These are phyloP conservation scores for Phaethornis superciliosus DNA, from an alignment of 2,113 vertebrate genomes.

Conservation along the genomic window DNA sequence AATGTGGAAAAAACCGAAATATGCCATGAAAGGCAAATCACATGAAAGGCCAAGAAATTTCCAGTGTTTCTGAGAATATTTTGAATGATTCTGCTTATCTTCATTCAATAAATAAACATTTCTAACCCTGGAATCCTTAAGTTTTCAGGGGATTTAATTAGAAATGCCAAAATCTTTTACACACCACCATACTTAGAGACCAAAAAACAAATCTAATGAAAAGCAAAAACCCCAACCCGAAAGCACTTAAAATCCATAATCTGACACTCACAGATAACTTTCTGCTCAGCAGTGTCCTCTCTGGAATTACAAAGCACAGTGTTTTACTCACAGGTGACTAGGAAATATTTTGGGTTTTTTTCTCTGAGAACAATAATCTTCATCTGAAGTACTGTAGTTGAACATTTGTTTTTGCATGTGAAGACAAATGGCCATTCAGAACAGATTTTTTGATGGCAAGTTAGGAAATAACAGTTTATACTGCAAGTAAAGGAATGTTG, in stretches of 20 bases:
- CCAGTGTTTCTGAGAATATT: neutral
- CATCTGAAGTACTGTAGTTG: neutral
- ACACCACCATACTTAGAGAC: neutral
- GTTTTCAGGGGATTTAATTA: neutral
- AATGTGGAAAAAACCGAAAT: neutral
- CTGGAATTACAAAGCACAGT: neutral
- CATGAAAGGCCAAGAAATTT: neutral
- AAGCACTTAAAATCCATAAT: neutral
- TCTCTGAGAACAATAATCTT: neutral
- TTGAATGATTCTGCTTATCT: neutral
- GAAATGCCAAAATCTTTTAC: neutral
- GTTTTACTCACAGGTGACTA: neutral
- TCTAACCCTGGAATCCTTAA: neutral
- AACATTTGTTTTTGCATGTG: neutral
- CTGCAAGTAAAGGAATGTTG: neutral
- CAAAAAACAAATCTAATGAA: neutral
- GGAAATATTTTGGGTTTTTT: neutral
- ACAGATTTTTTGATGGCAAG: neutral
- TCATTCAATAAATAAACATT: neutral
- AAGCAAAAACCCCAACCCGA: neutral
- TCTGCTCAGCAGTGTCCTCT: neutral
- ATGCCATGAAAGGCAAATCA: neutral
- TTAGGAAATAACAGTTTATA: neutral
- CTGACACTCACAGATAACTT: neutral
- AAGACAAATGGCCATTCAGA: neutral